Base-by-base conservation (phyloP, 35 echinoderm and acorn worm species). In the Lytechinus variegatus region DNA sequence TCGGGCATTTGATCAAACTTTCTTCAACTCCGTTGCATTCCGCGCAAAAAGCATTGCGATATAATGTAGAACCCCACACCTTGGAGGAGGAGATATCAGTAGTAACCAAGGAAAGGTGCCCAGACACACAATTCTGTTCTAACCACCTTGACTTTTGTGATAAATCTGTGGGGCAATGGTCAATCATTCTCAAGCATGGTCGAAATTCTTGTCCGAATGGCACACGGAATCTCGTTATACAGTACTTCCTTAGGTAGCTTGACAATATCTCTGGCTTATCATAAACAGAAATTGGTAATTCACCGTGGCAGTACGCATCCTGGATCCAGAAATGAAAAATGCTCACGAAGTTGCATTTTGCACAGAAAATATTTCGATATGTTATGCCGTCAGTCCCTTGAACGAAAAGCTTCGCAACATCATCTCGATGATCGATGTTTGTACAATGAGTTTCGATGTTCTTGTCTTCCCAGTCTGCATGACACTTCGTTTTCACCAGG, bases 301-400 rank as follows among this genome's bases (percentile, higher is more conserved):
- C 91, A 27, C 57, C 27, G 54, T 79, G 53, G 87, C 97, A 97
- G 24, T 52, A 91, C 19, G 97, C 92, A 10, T 96, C 72, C 10
- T 66, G 55, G 54, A 95, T 96, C 97, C 97, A 97, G 54, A 96
- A 97, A 52, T 52, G 87, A 27, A 90, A 58, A 1, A 33, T 53
- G 10, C 52, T 79, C 53, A 53, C 86, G 19, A 52, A 87, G 54
- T 96, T 97, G 94, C 97, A 97, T 87, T 96, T 94, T 0, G 97
- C 97, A 87, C 97, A 97, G 55, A 96, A 97, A 7, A 97, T 55
- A 88, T 97, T 97, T 21, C 97, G 72, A 61, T 97, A 97, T 10
- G 97, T 97, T 52, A 94, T 94, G 7, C 95, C 94, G 86, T 97
- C 95, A 28, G 28, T 79, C 19, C 95, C 96, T 94, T 95, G 95